phyloP scores from a whole-genome alignment of 1,140 invertebrate species.

The Phenacoccus solenopsis region DNA sequence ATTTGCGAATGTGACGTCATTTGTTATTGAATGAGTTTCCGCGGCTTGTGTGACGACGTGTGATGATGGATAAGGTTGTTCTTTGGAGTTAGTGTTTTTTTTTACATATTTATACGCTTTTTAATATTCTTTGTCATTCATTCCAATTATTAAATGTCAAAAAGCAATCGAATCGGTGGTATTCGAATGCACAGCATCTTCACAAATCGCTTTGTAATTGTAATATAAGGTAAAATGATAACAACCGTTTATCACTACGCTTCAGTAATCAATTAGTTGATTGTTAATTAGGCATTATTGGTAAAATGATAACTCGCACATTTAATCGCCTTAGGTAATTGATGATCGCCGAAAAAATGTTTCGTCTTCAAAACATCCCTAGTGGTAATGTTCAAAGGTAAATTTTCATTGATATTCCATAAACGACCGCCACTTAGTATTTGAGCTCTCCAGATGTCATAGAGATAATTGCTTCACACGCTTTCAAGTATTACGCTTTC shows the following conservation, averaged over 20 bases:
- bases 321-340: background rate
- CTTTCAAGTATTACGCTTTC: too few species aligned
- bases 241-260: background rate
- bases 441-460: too few species aligned
- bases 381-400: background rate
- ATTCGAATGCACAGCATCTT: too few species aligned
- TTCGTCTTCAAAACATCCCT: constrained; percentile 6
- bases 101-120: too few species aligned
- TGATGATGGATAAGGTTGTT: background rate
- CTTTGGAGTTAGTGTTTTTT: too few species aligned
- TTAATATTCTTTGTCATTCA: too few species aligned
- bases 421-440: too few species aligned
- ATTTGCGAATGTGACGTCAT: background rate
- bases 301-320: background rate
- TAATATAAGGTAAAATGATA: background rate
- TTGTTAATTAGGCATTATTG: too few species aligned
- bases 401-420: background rate
- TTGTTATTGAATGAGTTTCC: background rate
- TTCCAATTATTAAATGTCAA: too few species aligned
- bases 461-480: too few species aligned
- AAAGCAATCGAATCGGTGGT: too few species aligned
- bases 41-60: background rate
- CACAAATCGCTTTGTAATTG: too few species aligned
- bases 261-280: background rate
- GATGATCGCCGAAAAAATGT: background rate